These are phyloP conservation scores for Hydrozoanthus tunicans DNA, from an alignment of 64 coral and sea anemone species.

Conservation along the genomic window DNA sequence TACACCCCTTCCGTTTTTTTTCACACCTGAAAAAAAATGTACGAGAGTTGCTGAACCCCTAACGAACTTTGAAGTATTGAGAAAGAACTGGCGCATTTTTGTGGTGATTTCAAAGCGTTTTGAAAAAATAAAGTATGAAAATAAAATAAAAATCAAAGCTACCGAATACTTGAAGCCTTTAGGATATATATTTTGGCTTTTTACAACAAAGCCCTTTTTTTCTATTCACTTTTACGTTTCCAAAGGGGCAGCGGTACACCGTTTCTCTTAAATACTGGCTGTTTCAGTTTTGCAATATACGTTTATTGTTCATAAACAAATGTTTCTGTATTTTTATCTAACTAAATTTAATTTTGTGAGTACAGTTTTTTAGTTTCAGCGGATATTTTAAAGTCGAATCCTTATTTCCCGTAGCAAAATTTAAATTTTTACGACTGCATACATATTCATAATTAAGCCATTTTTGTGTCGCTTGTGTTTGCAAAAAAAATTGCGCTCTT, in stretches of 20 bases:
- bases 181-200: neutral
- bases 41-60: neutral
- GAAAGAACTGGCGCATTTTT: neutral
- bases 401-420: constrained; percentile 48
- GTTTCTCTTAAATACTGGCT: neutral
- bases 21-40: constrained; percentile 1
- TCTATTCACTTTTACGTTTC: neutral
- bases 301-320: neutral
- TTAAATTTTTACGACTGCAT: constrained; percentile 61
- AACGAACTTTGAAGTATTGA: neutral
- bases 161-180: neutral
- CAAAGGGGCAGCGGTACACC: neutral
- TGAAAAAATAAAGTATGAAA: neutral
- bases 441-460: constrained; percentile 63
- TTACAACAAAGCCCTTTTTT: neutral
- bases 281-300: neutral
- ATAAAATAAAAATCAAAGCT: neutral
- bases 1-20: constrained; percentile 45
- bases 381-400: neutral
- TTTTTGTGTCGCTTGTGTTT: constrained; percentile 54
- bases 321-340: neutral
- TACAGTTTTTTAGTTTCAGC: neutral
- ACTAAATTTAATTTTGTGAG: neutral
- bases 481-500: constrained; percentile 31
- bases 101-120: neutral